Base-by-base conservation (phyloP, 2,888 invertebrate species). In the Polyommatus icarus region DNA sequence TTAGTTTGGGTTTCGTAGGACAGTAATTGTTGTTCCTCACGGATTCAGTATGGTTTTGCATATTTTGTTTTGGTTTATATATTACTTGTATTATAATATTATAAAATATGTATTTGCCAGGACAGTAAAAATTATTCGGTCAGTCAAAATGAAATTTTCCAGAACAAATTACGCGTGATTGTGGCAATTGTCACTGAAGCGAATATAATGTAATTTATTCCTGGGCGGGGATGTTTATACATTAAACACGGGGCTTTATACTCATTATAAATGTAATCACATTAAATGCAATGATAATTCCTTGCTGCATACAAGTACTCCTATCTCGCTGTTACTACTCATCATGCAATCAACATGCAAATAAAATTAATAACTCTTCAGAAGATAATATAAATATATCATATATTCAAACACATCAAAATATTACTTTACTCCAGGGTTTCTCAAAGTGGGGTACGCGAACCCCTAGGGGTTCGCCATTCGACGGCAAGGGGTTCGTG, bases 121-220 rank as follows among this genome's bases (percentile, higher is more conserved):
- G 12, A 61, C 1, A 32, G n/a, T 77, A 57, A 40, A 59, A 77
- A 36, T 59, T 4, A 20, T 50, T 57, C 57, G 54, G 10, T 24
- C 32, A n/a, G 24, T 73, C 59, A 36, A 73, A 59, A 77, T 54
- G 40, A 76, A 77, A 77, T 80, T 79, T 76, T 40, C 36, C 59
- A 76, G 20, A 50, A 76, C 32, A 79, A 80, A 78, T 79, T 78
- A 61, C 67, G 59, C 54, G 78, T 79, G 78, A 80, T 80, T 78
- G 71, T 71, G 77, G 75, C 77, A 78, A 80, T 77, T 78, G 61
- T 81, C 78, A 78, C 77, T 80, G 77, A 72, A 78, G 72, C 24
- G 76, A 67, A 80, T 76, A 79, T 80, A 76, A 80, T 77, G 78
- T 79, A 77, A 76, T 76, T 78, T 77, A 76, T 59, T 77, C 67